Evolutionary conservation across 2,888 invertebrate species (phyloP).

Genomic region (Polia nebulosa): DNA sequence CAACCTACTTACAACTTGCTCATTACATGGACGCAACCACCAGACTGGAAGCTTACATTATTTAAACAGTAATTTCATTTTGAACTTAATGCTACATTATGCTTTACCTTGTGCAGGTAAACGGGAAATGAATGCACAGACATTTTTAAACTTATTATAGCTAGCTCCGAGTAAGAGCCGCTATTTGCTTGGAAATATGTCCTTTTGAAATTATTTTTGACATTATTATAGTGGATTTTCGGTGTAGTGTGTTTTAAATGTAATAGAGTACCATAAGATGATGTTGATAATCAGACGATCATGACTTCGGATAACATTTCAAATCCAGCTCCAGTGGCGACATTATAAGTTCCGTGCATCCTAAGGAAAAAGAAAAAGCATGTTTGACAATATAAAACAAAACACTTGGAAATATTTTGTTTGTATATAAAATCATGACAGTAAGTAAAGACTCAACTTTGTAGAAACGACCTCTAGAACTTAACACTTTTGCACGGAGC

Average conservation of each 20-base stretch:
- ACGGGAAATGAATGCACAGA: constrained; percentile 31
- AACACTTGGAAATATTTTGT: no score
- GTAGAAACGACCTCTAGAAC: background rate
- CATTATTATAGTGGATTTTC: background rate
- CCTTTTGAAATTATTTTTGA: background rate
- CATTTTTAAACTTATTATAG: constrained; percentile 30
- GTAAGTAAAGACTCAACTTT: no score
- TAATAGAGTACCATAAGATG: no score
- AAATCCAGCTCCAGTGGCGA: no score
- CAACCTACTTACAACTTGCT: constrained; percentile 52
- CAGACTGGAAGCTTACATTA: constrained; percentile 34
- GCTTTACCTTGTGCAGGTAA: constrained; percentile 41
- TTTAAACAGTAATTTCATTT: constrained; percentile 56
- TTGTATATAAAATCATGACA: no score
- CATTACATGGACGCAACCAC: constrained; percentile 39
- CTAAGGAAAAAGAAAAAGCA: no score
- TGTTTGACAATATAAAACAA: no score
- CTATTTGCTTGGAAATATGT: constrained; percentile 6
- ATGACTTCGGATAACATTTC: no score
- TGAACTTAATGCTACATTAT: constrained; percentile 37
- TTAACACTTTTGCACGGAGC: background rate
- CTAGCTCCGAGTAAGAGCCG: background rate
- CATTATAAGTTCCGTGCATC: no score
- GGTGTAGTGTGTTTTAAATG: no score
- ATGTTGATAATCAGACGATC: no score